Evolutionary conservation across 1,140 invertebrate genomes (phyloP).

Genomic region (Odontomachus brunneus): DNA sequence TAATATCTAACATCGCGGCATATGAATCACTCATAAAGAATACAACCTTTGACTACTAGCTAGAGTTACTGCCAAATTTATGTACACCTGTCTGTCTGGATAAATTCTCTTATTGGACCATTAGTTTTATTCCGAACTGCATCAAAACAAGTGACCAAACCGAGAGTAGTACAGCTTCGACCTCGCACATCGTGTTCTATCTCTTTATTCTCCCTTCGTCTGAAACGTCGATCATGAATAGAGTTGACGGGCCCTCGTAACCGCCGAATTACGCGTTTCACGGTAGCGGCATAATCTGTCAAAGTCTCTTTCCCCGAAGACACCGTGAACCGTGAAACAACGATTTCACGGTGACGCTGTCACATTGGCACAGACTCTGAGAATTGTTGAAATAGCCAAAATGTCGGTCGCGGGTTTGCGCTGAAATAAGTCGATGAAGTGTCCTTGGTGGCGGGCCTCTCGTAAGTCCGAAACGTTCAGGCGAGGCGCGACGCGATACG

Average conservation of each 20-base stretch:
- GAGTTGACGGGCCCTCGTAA: not conserved
- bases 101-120: no score
- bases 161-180: not conserved
- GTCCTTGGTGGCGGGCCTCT: not conserved
- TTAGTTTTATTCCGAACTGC: no score
- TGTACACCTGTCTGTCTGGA: no score
- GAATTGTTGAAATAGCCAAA: not conserved
- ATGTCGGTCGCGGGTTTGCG: not conserved
- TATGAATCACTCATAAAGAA: no score
- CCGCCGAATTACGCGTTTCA: not conserved
- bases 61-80: no score
- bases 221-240: not conserved
- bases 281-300: not conserved
- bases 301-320: not conserved
- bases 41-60: no score
- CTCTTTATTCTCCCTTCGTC: not conserved
- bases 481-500: no score
- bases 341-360: not conserved
- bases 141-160: not conserved
- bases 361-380: not conserved
- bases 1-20: no score
- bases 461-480: no score
- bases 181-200: not conserved
- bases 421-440: constrained; percentile 29
- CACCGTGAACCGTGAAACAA: no score